Evolutionary conservation across 1,140 invertebrate genomes (phyloP), one percentile per base, ranked within the genome.

Genomic region (Aphaenogaster floridana): DNA sequence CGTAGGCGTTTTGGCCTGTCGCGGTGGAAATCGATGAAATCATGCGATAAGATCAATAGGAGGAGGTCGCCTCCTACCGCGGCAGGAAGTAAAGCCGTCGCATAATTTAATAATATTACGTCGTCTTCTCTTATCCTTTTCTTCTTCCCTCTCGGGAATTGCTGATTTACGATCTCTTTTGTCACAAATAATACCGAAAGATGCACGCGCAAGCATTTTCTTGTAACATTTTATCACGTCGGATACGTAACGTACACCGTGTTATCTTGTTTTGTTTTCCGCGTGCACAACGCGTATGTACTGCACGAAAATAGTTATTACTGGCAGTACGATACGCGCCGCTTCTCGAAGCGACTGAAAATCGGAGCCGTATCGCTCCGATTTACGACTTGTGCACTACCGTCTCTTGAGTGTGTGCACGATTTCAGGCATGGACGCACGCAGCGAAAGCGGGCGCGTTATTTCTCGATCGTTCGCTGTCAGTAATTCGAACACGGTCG

Each of bases 91-190:
- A 71, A 63, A 63, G 50, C 45, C 36, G 69, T 21, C 52, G 83
- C 77, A 77, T 86, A 86, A 89, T 89, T 90, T 90, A 86, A 89
- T 83, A 86, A 89, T 86, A 86, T 86, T 83, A 66, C 61, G 28
- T 34, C 36, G 42, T 66, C 72, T 21, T 48, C 52, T 61, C 54
- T 34, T 21, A 7, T 36, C 3, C 7, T n/a, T 9, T 11, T 15
- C 59, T 8, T 4, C 42, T 28, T 39, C 3, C 21, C 13, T n/a
- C n/a, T 2, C 36, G n/a, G 28, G 28, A 28, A 45, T 36, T 4
- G 42, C 50, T 80, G 76, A 90, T 89, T 89, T 86, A 81, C 77
- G 57, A 63, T 11, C 21, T 63, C 39, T 45, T 42, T 61, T 77
- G 39, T 42, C 59, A 17, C 50, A 59, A 45, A 7, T 42, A 39